Percentiles rank a stretch among this genome's conserved stretches.
Conservation (phyloP, 2,797 vertebrate genomes). For the Hypotaenidia philippensis region DNA sequence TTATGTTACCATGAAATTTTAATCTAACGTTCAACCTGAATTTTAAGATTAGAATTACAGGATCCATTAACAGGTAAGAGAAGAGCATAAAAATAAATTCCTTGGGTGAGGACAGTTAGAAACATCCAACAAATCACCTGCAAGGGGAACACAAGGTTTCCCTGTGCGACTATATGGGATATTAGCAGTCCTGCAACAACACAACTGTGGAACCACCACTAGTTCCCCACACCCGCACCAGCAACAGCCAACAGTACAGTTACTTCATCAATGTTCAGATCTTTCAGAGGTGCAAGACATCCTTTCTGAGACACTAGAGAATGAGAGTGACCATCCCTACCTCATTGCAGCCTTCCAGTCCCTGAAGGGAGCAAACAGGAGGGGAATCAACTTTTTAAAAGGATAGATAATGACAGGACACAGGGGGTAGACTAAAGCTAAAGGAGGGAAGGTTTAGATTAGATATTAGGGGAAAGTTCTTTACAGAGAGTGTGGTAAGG, state of each 20-base stretch:
- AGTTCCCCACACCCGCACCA: rapidly evolving
- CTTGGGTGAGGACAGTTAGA: background rate
- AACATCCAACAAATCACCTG: background rate
- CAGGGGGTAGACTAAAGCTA: too few relatives aligned
- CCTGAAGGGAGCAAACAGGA: too few relatives aligned
- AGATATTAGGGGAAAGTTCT: too few relatives aligned
- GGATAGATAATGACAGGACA: too few relatives aligned
- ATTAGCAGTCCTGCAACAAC: background rate
- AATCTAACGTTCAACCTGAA: background rate
- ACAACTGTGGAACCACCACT: background rate
- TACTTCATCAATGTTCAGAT: background rate
- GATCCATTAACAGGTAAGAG: background rate
- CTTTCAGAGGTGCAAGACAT: background rate
- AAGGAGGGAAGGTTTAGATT: too few relatives aligned
- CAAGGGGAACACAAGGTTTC: background rate
- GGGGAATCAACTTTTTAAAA: too few relatives aligned
- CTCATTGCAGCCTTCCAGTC: too few relatives aligned
- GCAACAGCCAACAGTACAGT: background rate
- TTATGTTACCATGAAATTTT: slow-evolving; percentile 3
- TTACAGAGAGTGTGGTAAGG: too few relatives aligned
- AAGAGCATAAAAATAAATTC: background rate
- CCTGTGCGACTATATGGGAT: background rate
- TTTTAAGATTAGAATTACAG: background rate
- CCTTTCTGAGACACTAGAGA: background rate
- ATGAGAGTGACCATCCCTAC: background rate